Conservation (phyloP, 2,888 invertebrate genomes). For the Oxytorus armatus region DNA sequence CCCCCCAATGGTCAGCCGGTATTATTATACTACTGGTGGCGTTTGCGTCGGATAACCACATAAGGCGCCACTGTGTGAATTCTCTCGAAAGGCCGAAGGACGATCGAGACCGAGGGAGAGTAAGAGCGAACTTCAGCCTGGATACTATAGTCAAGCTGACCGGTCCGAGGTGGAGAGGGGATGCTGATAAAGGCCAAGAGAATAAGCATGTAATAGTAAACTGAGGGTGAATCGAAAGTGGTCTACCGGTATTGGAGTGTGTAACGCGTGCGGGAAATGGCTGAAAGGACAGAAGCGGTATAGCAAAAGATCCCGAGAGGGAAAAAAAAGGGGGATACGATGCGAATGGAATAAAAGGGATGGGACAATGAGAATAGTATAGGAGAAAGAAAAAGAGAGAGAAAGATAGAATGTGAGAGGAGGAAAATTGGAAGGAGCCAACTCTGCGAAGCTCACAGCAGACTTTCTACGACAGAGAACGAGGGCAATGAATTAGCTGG, state of each 20-base stretch:
- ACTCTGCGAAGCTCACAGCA: constrained; percentile 32
- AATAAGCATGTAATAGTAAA: constrained; percentile 56
- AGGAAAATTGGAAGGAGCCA: constrained; percentile 40
- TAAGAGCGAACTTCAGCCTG: constrained; percentile 32
- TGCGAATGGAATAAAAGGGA: constrained; percentile 30
- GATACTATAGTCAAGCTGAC: constrained; percentile 46
- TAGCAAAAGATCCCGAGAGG: constrained; percentile 23
- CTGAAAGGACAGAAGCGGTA: constrained; percentile 23
- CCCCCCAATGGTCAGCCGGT: constrained; percentile 51
- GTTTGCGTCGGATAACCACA: constrained; percentile 34
- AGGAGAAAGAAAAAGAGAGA: constrained; percentile 20
- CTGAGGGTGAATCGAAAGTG: constrained; percentile 58
- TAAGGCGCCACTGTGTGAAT: constrained; percentile 61
- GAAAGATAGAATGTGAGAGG: constrained; percentile 10
- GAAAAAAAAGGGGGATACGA: constrained; percentile 25
- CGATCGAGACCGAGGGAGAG: constrained; percentile 51
- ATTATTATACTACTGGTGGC: constrained; percentile 23
- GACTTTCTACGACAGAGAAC: constrained; percentile 65
- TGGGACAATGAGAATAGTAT: constrained; percentile 16
- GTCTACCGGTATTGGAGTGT: constrained; percentile 34
- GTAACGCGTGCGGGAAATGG: constrained; percentile 11
- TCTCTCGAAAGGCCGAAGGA: constrained; percentile 60
- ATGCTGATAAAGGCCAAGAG: constrained; percentile 65
- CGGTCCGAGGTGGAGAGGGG: constrained; percentile 10
- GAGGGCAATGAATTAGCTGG: constrained; percentile 72